Base-by-base conservation (phyloP, 2,888 invertebrate species). In the Tetragonula carbonaria region DNA sequence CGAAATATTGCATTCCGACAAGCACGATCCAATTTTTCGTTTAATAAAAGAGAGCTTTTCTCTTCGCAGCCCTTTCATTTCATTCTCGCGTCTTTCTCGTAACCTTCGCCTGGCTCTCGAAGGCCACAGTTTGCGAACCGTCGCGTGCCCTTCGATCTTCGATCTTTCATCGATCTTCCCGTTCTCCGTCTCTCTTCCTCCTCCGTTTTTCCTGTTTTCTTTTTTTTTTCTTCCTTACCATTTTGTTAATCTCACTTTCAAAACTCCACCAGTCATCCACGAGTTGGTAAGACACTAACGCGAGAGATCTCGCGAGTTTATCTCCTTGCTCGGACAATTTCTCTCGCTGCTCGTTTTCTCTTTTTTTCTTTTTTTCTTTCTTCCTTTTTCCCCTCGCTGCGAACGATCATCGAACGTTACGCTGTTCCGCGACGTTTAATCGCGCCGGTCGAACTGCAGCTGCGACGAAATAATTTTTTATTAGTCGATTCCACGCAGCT, bases 1-100 rank as follows among this genome's bases (percentile, higher is more conserved):
- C 94, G 94, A 94, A 94, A 94, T 94, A 94, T 94, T 94, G 94
- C 94, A 94, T 94, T 94, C 94, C 94, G 92, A 93, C 93, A 93
- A 93, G 89, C 92, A 84, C 90, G 91, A 92, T 94, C 92, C 93
- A 92, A 92, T 94, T 94, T 93, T 93, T 94, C 93, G 91, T 94
- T 94, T 94, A 94, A 94, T 94, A 94, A 94, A 94, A 93, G 93
- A 91, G 89, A 91, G 91, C 89, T 90, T 88, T 88, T 91, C 88
- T 86, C 80, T 82, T 86, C 86, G 78, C 82, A 75, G 84, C 75
- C 79, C 83, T 72, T 82, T 79, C 80, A 65, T 83, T 86, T 80
- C 80, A 72, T 81, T 81, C 83, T 82, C 84, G 66, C 84, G 80
- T 74, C 73, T 75, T 78, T 83, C 81, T 71, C 86, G 77, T 68